These are phyloP conservation scores for Drosophila dunni DNA, from an alignment of 1,140 invertebrate species.

Conservation along the genomic window DNA sequence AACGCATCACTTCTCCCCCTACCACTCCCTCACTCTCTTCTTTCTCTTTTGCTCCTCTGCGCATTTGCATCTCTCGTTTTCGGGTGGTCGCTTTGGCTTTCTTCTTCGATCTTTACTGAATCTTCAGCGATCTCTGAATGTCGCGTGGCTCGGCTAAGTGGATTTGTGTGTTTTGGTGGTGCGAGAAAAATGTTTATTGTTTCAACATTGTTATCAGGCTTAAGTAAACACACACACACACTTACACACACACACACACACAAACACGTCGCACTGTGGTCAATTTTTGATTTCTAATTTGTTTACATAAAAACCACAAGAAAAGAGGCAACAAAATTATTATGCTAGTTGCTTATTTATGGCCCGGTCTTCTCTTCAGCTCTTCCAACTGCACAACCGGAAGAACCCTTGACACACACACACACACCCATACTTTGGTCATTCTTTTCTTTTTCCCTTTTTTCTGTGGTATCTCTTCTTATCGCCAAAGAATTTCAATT, in stretches of 20 bases:
- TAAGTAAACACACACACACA: conserved; percentile 70
- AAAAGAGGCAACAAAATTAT: conserved; percentile 65
- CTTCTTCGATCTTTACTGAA: conserved; percentile 13
- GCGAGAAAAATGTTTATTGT: conserved; percentile 84
- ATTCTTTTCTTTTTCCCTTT: conserved; percentile 17
- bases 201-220: conserved; percentile 84
- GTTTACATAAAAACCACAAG: conserved; percentile 62
- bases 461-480: conserved; percentile 44
- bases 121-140: conserved; percentile 56
- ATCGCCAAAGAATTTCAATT: conserved; percentile 49
- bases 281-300: conserved; percentile 84
- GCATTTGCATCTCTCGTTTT: conserved; percentile 19
- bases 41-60: background rate
- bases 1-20: conserved; percentile 37
- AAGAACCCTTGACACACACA: conserved; percentile 46
- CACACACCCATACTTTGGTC: conserved; percentile 37
- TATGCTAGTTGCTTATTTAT: conserved; percentile 73
- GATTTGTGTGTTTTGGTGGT: conserved; percentile 84
- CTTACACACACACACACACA: conserved; percentile 27
- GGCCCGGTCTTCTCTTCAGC: conserved; percentile 52
- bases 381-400: conserved; percentile 52
- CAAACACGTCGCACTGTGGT: conserved; percentile 37
- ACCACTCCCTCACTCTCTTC: background rate
- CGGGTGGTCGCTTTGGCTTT: conserved; percentile 29
- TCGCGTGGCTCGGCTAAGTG: conserved; percentile 75